Percentiles rank a stretch among this genome's conserved stretches.
Conservation (phyloP, 2,888 invertebrate genomes). For the Drosophila kuntzei region DNA sequence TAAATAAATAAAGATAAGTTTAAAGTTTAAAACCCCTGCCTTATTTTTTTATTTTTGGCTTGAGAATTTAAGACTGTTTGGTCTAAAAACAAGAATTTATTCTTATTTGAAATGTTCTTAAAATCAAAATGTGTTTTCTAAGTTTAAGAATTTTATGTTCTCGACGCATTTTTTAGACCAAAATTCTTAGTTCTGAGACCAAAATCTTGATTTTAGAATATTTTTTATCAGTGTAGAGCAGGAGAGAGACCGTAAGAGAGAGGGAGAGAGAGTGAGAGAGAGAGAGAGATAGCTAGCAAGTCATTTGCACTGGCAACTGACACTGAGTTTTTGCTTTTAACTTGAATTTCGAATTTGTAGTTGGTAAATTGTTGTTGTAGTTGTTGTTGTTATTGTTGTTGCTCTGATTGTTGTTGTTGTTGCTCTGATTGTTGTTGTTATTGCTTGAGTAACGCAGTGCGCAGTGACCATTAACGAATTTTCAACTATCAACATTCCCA, state of each 20-base stretch:
- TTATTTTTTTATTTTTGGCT: too few species aligned
- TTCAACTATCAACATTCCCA: slow-evolving; percentile 75
- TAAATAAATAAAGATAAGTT: too few species aligned
- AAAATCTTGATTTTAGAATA: too few species aligned
- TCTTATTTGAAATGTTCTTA: too few species aligned
- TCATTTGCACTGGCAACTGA: slow-evolving; percentile 48
- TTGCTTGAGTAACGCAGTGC: slow-evolving; percentile 49
- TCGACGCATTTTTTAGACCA: too few species aligned
- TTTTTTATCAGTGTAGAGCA: too few species aligned
- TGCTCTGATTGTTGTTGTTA: slow-evolving; percentile 24
- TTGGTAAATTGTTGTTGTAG: slow-evolving; percentile 15
- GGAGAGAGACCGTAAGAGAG: background rate
- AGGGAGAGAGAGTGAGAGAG: background rate
- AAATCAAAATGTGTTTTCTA: too few species aligned
- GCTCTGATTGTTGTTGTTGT: slow-evolving; percentile 14
- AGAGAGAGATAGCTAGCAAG: background rate
- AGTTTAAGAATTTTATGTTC: too few species aligned
- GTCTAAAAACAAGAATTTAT: too few species aligned
- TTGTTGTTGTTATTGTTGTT: slow-evolving; percentile 15
- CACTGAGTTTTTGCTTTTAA: slow-evolving; percentile 25
- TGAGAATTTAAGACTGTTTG: too few species aligned
- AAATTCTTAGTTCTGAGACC: too few species aligned
- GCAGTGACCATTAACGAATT: slow-evolving; percentile 79
- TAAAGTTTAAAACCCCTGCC: too few species aligned
- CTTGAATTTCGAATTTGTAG: slow-evolving; percentile 49